phyloP scores from a whole-genome alignment of 2,113 vertebrate species.

The Phylloscopus whistleri region DNA sequence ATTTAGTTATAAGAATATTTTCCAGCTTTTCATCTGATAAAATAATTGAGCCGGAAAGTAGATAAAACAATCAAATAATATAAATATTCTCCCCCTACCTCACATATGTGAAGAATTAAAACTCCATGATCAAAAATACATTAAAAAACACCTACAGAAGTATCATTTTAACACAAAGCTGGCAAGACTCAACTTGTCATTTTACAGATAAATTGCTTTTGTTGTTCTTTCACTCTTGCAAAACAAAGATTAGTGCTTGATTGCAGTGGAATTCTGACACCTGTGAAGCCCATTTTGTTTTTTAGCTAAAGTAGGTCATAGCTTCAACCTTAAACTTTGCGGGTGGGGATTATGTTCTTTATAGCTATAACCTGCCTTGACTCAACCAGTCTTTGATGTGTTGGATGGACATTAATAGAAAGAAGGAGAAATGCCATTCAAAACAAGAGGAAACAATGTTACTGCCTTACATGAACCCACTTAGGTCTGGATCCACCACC shows the following conservation, averaged over 20 bases:
- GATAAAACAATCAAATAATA: slow-evolving; percentile 58
- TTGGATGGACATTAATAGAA: not conserved
- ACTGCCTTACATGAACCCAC: not conserved
- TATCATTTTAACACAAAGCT: slow-evolving; percentile 33
- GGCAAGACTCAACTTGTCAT: not conserved
- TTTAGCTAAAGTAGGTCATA: not conserved
- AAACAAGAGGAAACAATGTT: slow-evolving; percentile 10
- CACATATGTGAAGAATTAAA: slow-evolving; percentile 54
- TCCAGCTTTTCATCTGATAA: slow-evolving; percentile 73
- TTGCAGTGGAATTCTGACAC: slow-evolving; percentile 38
- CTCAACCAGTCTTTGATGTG: not conserved
- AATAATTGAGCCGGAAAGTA: slow-evolving; percentile 69
- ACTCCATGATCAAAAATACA: not conserved
- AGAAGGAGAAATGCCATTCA: not conserved
- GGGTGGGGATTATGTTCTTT: not conserved
- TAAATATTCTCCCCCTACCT: slow-evolving; percentile 45
- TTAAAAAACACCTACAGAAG: not conserved
- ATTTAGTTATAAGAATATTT: slow-evolving; percentile 63
- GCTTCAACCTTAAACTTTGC: not conserved
- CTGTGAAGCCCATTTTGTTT: slow-evolving; percentile 50
- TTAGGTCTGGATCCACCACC: not conserved
- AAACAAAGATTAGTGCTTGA: slow-evolving; percentile 11
- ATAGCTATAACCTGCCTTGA: not conserved
- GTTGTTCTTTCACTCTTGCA: slow-evolving; percentile 8
- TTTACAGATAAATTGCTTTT: slow-evolving; percentile 10